Evolutionary conservation across 2,797 vertebrate species (phyloP), one percentile per base, ranked within the genome.

Genomic region (Clarias pachynema): DNA sequence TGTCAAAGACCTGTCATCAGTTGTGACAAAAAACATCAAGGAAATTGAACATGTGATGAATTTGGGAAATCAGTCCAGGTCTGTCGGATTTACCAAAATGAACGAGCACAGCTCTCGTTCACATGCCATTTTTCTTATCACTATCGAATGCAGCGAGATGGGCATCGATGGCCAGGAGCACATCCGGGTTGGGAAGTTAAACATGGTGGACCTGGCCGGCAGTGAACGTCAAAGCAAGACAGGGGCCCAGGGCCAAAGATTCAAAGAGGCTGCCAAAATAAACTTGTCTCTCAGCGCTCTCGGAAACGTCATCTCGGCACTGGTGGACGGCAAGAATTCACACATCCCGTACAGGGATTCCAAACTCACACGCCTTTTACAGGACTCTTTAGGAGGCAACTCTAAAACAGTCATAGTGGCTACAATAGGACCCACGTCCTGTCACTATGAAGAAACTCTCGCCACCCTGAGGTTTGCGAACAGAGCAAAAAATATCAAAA

Each of bases 41-140:
- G 98, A 99, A 95, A 97, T 99, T 0, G 97, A 98, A 60, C 98
- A 99, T 2, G 97, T 99, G 81, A 97, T 99, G 97, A 97, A 97
- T 92, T 91, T 99, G 81, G 98, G 98, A 0, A 97, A 97, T 94
- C 98, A 97, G 92, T 94, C 96, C 24, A 94, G 98, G 24, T 96
- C 98, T 0, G 96, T 99, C 84, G 97, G 97, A 83, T 97, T 96
- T 94, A 99, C 98, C 53, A 96, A 97, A 93, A 97, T 99, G 97
- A 99, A 99, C 0, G 97, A 98, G 89, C 95, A 91, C 92, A 99
- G 98, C 93, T 99, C 98, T 0, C 95, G 98, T 79, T 99, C 98
- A 2, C 98, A 99, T 16, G 97, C 98, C 57, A 97, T 99, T 84
- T 99, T 99, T 57, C 93, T 97, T 49, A 93, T 99, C 82, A 99